A percentile compares a stretch with the other conserved stretches of the same genome.
Evolutionary conservation across 37 sponge, comb jelly and placozoan species (phyloP).

Genomic region (Agelas oroides): DNA sequence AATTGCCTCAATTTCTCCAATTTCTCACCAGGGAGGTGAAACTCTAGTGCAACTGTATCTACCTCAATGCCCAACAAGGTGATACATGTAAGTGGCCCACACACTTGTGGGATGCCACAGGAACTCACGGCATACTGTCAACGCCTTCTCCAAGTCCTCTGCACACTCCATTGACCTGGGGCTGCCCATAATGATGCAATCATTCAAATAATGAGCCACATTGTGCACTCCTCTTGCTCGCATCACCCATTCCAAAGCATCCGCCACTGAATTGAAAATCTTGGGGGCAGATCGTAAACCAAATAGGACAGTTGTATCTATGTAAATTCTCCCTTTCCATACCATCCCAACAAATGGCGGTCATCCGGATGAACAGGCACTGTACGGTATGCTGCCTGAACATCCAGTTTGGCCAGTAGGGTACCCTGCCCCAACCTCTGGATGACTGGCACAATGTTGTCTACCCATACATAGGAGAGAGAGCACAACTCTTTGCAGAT

Average conservation of each 20-base stretch:
- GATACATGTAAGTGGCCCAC: slow-evolving; percentile 3
- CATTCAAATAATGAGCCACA: slow-evolving; percentile 4
- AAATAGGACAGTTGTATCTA: neutral
- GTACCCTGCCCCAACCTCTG: neutral
- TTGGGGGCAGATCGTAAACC: neutral
- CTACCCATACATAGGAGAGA: slow-evolving; percentile 7
- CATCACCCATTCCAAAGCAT: neutral
- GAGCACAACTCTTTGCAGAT: slow-evolving; percentile 20
- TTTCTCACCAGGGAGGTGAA: slow-evolving; percentile 6
- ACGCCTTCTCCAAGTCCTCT: neutral
- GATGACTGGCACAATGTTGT: neutral
- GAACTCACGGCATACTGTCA: neutral
- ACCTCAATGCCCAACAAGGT: slow-evolving; percentile 1
- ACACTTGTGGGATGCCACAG: slow-evolving; percentile 1
- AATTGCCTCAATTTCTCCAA: neutral
- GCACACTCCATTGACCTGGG: neutral
- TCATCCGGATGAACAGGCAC: slow-evolving; percentile 46
- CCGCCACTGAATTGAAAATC: slow-evolving; percentile 15
- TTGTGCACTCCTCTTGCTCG: neutral
- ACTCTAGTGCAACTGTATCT: neutral
- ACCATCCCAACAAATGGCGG: slow-evolving; percentile 20
- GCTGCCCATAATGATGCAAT: neutral
- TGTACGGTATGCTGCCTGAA: slow-evolving; percentile 33
- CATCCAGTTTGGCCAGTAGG: slow-evolving; percentile 27
- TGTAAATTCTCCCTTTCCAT: neutral